Percentiles rank a stretch among this genome's conserved stretches.
phyloP scores from a whole-genome alignment of 2,113 vertebrate genomes.

The Amphiprion percula region DNA sequence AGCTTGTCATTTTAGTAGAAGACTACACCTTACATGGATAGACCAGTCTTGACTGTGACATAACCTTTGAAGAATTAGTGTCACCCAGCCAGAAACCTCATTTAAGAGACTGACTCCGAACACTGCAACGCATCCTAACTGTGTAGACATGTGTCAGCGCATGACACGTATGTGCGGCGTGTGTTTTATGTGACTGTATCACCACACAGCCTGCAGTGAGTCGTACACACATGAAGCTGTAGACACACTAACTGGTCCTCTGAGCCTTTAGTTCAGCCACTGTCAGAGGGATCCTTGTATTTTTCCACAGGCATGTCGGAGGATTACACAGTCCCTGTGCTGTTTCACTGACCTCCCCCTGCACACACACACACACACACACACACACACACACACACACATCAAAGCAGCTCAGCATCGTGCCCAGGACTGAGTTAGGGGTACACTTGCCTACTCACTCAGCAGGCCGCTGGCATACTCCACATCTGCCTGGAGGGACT shows the following conservation, averaged over 20 bases:
- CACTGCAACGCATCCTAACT: conserved; percentile 35
- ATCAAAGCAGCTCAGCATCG: conserved; percentile 73
- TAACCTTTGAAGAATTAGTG: conserved; percentile 71
- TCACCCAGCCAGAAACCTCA: conserved; percentile 71
- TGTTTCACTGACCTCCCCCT: conserved; percentile 66
- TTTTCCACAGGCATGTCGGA: conserved; percentile 81
- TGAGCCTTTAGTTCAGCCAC: conserved; percentile 65
- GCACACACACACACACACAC: conserved; percentile 46
- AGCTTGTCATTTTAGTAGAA: conserved; percentile 44
- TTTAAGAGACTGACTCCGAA: conserved; percentile 38
- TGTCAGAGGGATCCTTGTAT: conserved; percentile 79
- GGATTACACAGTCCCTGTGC: conserved; percentile 80
- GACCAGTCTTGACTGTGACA: conserved; percentile 64
- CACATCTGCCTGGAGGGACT: conserved; percentile 76
- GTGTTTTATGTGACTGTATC: conserved; percentile 38
- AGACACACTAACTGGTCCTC: conserved; percentile 69
- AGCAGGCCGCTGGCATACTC: conserved; percentile 71
- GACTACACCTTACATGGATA: conserved; percentile 67
- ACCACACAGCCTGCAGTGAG: conserved; percentile 39
- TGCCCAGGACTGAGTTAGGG: conserved; percentile 63
- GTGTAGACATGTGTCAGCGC: conserved; percentile 36
- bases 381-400: conserved; percentile 51
- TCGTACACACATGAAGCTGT: conserved; percentile 39
- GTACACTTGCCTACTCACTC: conserved; percentile 63
- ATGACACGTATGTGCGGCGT: conserved; percentile 28